Base-by-base conservation (phyloP, 92 coral and sea anemone genomes). In the Palythoa grandis region DNA sequence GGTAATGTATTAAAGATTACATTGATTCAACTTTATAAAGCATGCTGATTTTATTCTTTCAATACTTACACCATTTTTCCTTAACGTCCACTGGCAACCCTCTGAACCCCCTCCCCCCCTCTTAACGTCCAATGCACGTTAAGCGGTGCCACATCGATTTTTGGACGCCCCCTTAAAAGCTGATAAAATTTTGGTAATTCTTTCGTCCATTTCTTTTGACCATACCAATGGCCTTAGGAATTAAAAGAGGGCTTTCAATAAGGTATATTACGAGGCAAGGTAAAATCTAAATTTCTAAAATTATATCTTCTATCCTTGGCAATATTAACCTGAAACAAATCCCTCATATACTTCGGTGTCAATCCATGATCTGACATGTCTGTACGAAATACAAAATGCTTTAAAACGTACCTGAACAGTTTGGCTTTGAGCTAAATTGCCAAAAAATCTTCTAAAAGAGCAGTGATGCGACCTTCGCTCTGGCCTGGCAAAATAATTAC, bases 1-100 rank as follows among this genome's bases (percentile, higher is more conserved):
- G 75, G 75, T 70, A 70, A 70, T 70, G 75, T 70, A 70, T 70
- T 70, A 70, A 70, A 70, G 75, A 70, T 70, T 70, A 70, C 75
- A 70, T 70, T 70, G 75, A 70, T 70, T 70, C 75, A 70, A 70
- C 75, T 70, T 70, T 70, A 70, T 29, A 70, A 70, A 70, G 52
- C 75, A 35, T 70, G 75, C 75, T 70, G 52, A 70, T 70, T 70
- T 70, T 70, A 70, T 70, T 70, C 75, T 70, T 70, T 70, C 52
- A 38, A 70, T 70, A 70, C 75, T 70, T 70, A 70, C 75, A 70
- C 75, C 75, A 70, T 70, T 70, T 70, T 70, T 8, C 12, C 13
- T n/a, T n/a, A n/a, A n/a, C n/a, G n/a, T n/a, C n/a, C n/a, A n/a
- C n/a, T n/a, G n/a, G n/a, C n/a, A n/a, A n/a, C n/a, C n/a, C n/a